Evolutionary conservation across 2,113 vertebrate species (phyloP).

Genomic region (Coreoperca whiteheadi): DNA sequence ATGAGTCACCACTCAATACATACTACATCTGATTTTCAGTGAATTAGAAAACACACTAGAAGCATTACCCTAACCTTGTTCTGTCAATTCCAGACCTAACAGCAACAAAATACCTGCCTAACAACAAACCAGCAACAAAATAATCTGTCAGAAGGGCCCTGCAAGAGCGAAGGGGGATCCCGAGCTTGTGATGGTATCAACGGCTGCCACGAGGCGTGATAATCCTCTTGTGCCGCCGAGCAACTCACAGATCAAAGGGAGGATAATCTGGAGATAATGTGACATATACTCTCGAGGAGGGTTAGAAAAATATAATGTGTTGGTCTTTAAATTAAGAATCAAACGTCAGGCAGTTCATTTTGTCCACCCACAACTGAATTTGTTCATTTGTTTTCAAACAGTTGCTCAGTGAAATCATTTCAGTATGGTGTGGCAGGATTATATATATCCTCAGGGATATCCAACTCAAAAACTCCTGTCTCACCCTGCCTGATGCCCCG

Average conservation of each 20-base stretch:
- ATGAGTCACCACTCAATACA: not conserved
- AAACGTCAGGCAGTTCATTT: slow-evolving; percentile 17
- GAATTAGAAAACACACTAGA: not conserved
- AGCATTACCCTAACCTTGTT: slow-evolving; percentile 8
- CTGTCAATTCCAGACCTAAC: slow-evolving; percentile 21
- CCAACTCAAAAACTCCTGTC: not conserved
- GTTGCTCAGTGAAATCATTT: slow-evolving; percentile 14
- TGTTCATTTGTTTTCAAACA: slow-evolving; percentile 35
- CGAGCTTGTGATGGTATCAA: slow-evolving; percentile 39
- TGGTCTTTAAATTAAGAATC: slow-evolving; percentile 52
- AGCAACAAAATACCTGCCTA: slow-evolving; percentile 16
- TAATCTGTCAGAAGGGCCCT: slow-evolving; percentile 1
- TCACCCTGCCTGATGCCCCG: not conserved
- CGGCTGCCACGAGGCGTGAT: slow-evolving; percentile 46
- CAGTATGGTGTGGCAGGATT: slow-evolving; percentile 4
- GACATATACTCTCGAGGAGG: slow-evolving; percentile 46
- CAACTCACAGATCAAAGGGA: slow-evolving; percentile 68
- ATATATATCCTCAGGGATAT: not conserved
- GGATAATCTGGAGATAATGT: slow-evolving; percentile 71
- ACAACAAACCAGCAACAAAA: slow-evolving; percentile 27
- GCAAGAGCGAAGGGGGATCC: slow-evolving; percentile 16
- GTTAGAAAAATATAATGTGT: slow-evolving; percentile 26
- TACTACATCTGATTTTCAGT: not conserved
- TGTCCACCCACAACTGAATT: slow-evolving; percentile 13
- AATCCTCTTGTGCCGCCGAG: slow-evolving; percentile 68